Percentiles rank a stretch among this genome's conserved stretches.
Conservation (phyloP, 2,888 invertebrate genomes). For the Fragum fragum region DNA sequence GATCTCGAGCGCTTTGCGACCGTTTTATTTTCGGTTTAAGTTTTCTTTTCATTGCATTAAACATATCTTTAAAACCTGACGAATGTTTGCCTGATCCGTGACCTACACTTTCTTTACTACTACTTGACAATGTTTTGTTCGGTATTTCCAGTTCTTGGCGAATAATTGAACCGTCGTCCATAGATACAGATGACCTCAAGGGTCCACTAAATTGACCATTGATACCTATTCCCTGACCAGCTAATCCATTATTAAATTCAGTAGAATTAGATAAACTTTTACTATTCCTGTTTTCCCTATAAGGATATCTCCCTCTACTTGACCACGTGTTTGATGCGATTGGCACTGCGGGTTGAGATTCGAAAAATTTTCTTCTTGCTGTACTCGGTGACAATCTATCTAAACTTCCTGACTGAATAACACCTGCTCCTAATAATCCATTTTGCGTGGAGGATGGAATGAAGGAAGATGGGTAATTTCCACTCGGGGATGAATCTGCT, state of each 20-base stretch:
- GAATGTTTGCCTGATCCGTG: conserved; percentile 70
- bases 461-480: conserved; percentile 46
- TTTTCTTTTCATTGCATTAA: conserved; percentile 78
- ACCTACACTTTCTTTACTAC: conserved; percentile 76
- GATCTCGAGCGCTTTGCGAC: conserved; percentile 63
- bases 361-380: conserved; percentile 79
- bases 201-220: conserved; percentile 39
- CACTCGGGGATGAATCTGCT: conserved; percentile 57
- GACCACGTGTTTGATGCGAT: conserved; percentile 73
- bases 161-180: conserved; percentile 59
- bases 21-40: conserved; percentile 74
- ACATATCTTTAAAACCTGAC: conserved; percentile 75
- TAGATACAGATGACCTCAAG: conserved; percentile 59
- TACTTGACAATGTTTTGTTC: conserved; percentile 71
- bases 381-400: conserved; percentile 75
- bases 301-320: conserved; percentile 59
- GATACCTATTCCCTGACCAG: not conserved
- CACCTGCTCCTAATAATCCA: conserved; percentile 40
- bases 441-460: conserved; percentile 31
- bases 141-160: conserved; percentile 37
- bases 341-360: conserved; percentile 49
- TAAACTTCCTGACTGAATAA: conserved; percentile 58
- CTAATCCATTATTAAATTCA: conserved; percentile 37
- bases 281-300: conserved; percentile 51
- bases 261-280: conserved; percentile 57